Conservation (phyloP, 2,797 vertebrate genomes). For the Otolemur crassicaudatus region DNA sequence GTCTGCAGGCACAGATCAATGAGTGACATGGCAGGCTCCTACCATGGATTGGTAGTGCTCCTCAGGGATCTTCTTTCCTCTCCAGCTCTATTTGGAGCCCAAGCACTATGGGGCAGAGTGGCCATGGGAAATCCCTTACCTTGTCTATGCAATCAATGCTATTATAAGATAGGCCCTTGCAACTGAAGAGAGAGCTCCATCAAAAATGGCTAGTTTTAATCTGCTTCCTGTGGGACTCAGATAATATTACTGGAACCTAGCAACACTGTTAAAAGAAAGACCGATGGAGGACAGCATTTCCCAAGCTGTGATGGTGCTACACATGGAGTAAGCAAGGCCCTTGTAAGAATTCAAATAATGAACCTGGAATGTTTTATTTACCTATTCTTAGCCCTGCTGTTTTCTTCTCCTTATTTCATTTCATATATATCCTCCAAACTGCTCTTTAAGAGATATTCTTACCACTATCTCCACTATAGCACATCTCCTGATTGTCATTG, state of each 20-base stretch:
- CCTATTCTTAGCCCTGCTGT: background rate
- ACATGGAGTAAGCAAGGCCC: background rate
- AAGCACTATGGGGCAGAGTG: background rate
- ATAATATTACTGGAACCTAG: background rate
- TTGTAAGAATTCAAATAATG: background rate
- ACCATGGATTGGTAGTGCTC: background rate
- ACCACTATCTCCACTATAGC: background rate
- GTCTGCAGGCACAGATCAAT: background rate
- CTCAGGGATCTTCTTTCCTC: background rate
- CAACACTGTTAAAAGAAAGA: background rate
- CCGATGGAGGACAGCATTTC: background rate
- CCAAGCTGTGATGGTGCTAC: background rate
- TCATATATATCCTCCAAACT: background rate
- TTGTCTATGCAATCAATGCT: background rate
- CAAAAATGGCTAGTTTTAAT: background rate
- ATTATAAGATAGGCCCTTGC: background rate
- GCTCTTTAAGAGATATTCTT: background rate
- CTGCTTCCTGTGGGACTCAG: background rate
- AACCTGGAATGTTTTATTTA: background rate
- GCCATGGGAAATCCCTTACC: background rate
- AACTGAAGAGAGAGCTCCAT: background rate
- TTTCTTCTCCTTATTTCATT: conserved; percentile 11
- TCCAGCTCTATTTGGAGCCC: background rate
- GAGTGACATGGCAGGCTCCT: background rate
- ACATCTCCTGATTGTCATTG: background rate